Percentiles rank a stretch among this genome's conserved stretches.
Conservation (phyloP, 2,888 invertebrate genomes). For the Trypoxylon attenuatum region DNA sequence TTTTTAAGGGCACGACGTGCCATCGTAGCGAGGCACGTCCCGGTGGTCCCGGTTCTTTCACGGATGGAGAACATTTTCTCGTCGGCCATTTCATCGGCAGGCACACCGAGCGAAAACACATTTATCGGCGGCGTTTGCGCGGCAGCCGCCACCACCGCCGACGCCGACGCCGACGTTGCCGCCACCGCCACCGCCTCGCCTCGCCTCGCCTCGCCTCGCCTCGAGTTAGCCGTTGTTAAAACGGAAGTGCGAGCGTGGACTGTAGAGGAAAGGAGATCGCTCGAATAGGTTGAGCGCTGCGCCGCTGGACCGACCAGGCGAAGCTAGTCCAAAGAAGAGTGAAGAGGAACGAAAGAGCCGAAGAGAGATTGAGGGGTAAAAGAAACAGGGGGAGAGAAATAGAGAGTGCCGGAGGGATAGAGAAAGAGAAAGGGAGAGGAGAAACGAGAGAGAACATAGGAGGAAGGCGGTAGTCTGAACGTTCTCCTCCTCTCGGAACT, state of each 20-base stretch:
- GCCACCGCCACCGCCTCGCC: too few species aligned
- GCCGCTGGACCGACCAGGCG: too few species aligned
- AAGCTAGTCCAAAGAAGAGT: constrained; percentile 23
- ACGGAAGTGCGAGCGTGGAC: constrained; percentile 49
- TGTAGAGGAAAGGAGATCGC: constrained; percentile 33
- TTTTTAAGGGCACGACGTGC: neutral
- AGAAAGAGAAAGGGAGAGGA: constrained; percentile 28
- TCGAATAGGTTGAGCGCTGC: neutral
- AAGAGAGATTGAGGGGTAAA: constrained; percentile 35
- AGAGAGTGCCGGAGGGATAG: constrained; percentile 33
- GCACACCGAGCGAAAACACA: constrained; percentile 45
- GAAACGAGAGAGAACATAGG: constrained; percentile 49
- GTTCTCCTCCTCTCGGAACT: constrained; percentile 71
- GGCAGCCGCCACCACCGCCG: constrained; percentile 21
- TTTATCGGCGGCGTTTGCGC: constrained; percentile 58
- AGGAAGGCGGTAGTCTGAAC: constrained; percentile 71
- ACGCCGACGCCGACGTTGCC: too few species aligned
- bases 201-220: too few species aligned
- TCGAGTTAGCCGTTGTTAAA: constrained; percentile 50
- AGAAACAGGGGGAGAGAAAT: constrained; percentile 25
- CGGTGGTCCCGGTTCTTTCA: constrained; percentile 2
- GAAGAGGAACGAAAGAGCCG: constrained; percentile 16
- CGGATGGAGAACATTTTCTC: constrained; percentile 55
- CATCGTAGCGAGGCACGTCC: neutral
- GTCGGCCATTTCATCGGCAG: constrained; percentile 66